Evolutionary conservation across 2,797 vertebrate species (phyloP), one percentile per base, ranked within the genome.

Genomic region (Danio tinwini): DNA sequence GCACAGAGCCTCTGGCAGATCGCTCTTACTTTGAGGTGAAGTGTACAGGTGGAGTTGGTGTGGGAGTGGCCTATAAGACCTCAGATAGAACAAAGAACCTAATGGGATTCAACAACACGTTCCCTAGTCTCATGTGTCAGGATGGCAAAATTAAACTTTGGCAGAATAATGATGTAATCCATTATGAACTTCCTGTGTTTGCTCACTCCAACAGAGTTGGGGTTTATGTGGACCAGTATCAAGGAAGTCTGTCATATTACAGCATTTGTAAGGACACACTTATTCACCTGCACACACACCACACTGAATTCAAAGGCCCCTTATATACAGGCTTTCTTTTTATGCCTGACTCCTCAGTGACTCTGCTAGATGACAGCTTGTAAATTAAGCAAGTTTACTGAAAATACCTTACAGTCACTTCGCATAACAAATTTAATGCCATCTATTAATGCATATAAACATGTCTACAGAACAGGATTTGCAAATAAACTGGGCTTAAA

Each of bases 161-260:
- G 61, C 13, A 76, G 2, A n/a, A 55, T 53, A 63, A n/a, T n/a
- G n/a, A n/a, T n/a, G n/a, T n/a, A n/a, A n/a, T n/a, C n/a, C n/a
- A n/a, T n/a, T n/a, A n/a, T n/a, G n/a, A n/a, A n/a, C 44, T 44
- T 44, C 42, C 14, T 8, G 4, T 8, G 4, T 6, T 0, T 11
- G 0, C 3, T 17, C 3, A 0, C 0, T 50, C 42, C 8, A 68
- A 0, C 19, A 64, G 47, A 40, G 7, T 64, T 14, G 59, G 47
- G 39, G 61, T 76, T 67, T 76, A 56, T 67, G 42, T 77, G 1
- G 75, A 77, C 11, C 1, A 5, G 0, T 3, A 49, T 56, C 0
- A 9, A 19, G 64, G 75, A 45, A 59, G 75, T 59, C 55, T 77
- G 5, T 68, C 75, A 58, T 77, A 77, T 58, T 77, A 68, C 64